phyloP scores from a whole-genome alignment of 2,888 invertebrate genomes.

The Nemotelus pantherinus region DNA sequence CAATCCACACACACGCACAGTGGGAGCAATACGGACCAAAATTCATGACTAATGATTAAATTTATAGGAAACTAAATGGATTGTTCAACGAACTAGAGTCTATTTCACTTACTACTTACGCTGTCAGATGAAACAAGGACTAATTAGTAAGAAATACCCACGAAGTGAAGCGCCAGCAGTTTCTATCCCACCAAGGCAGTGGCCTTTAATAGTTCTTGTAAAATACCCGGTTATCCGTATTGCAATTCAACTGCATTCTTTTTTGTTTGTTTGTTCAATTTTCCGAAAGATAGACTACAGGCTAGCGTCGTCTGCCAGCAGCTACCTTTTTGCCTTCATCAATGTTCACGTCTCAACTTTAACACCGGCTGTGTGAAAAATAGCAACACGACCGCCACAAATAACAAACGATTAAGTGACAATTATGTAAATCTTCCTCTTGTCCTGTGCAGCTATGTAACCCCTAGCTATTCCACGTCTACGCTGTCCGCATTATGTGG shows the following conservation, averaged over 20 bases:
- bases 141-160: conserved; percentile 49
- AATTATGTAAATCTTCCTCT: conserved; percentile 50
- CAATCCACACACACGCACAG: too few relatives aligned
- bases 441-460: conserved; percentile 40
- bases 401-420: conserved; percentile 52
- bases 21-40: too few relatives aligned
- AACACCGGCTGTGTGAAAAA: conserved; percentile 51
- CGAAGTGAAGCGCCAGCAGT: conserved; percentile 49
- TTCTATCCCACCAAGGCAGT: conserved; percentile 45
- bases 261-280: conserved; percentile 37
- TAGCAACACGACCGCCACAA: conserved; percentile 51
- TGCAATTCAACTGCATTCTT: conserved; percentile 15
- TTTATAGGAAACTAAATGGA: background rate
- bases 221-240: conserved; percentile 29
- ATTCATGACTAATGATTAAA: background rate
- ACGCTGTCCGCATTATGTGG: conserved; percentile 26
- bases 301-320: conserved; percentile 25
- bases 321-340: conserved; percentile 46
- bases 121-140: conserved; percentile 45
- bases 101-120: conserved; percentile 18
- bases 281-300: conserved; percentile 12
- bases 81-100: background rate
- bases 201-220: conserved; percentile 35
- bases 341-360: conserved; percentile 51
- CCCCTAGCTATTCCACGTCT: conserved; percentile 21